Evolutionary conservation across 2,113 vertebrate species (phyloP).

Genomic region (Henicopernis longicauda): DNA sequence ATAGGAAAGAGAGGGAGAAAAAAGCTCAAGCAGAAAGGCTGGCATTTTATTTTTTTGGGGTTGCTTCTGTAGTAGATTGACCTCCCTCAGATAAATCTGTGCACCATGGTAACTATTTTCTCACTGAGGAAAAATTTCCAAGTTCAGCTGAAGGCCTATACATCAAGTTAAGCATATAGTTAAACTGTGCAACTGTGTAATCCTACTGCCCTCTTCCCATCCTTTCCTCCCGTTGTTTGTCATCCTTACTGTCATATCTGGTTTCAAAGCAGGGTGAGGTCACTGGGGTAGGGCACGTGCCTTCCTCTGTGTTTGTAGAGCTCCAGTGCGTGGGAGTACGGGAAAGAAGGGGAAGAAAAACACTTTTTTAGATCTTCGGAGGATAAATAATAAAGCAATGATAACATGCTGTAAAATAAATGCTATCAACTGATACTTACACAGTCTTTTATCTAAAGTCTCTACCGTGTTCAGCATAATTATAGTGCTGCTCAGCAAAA

Average conservation of each 20-base stretch:
- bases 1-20: not conserved
- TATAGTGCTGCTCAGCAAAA: not conserved
- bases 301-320: not conserved
- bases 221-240: conserved; percentile 20
- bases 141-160: conserved; percentile 48
- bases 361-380: not conserved
- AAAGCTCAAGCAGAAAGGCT: conserved; percentile 15
- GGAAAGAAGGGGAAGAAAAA: conserved; percentile 5
- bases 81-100: conserved; percentile 62
- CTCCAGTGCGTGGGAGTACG: not conserved
- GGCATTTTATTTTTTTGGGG: not conserved
- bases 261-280: conserved; percentile 44
- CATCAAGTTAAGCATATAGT: conserved; percentile 51
- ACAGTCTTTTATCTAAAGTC: not conserved
- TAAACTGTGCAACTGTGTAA: conserved; percentile 42
- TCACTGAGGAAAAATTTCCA: conserved; percentile 55
- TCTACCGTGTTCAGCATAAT: not conserved
- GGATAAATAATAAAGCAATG: conserved; percentile 20
- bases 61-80: conserved; percentile 41
- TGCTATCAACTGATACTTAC: not conserved
- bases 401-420: conserved; percentile 22
- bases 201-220: conserved; percentile 55
- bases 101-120: conserved; percentile 59
- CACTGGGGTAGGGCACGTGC: not conserved
- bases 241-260: conserved; percentile 34